Percentiles rank a stretch among this genome's conserved stretches.
Conservation (phyloP, 2,797 vertebrate genomes). For the Sebastolobus altivelis region DNA sequence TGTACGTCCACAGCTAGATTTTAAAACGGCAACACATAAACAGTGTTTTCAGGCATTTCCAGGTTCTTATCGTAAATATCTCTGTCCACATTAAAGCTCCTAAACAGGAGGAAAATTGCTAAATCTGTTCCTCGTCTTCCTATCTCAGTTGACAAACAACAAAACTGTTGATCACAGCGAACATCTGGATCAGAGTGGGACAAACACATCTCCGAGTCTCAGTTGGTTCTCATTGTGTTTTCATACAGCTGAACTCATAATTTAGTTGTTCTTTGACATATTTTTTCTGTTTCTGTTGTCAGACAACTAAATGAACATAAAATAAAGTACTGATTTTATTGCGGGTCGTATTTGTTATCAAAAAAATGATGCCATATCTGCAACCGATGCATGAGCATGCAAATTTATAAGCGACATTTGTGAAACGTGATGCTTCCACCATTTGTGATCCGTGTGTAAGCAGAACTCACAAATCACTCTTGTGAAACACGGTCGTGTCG, state of each 20-base stretch:
- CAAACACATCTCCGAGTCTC: background rate
- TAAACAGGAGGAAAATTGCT: background rate
- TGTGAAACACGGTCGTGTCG: too few species aligned
- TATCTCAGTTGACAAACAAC: background rate
- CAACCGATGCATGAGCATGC: too few species aligned
- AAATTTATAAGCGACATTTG: too few species aligned
- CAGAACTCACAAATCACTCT: too few species aligned
- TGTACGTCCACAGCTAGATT: background rate
- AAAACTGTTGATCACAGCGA: background rate
- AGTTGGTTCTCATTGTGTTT: background rate
- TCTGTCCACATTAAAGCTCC: background rate
- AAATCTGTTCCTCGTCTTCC: background rate
- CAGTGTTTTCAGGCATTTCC: too few species aligned
- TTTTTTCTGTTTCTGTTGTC: too few species aligned
- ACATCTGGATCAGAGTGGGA: slow-evolving; percentile 4
- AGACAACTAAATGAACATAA: too few species aligned
- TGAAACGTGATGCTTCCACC: too few species aligned
- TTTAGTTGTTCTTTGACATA: background rate
- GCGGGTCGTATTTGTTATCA: too few species aligned
- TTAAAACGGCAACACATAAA: background rate
- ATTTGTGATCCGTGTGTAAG: too few species aligned
- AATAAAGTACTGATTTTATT: too few species aligned
- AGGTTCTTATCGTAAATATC: background rate
- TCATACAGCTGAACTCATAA: background rate
- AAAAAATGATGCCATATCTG: too few species aligned